phyloP scores from a whole-genome alignment of 2,113 vertebrate genomes.

The Pampusana beccarii region DNA sequence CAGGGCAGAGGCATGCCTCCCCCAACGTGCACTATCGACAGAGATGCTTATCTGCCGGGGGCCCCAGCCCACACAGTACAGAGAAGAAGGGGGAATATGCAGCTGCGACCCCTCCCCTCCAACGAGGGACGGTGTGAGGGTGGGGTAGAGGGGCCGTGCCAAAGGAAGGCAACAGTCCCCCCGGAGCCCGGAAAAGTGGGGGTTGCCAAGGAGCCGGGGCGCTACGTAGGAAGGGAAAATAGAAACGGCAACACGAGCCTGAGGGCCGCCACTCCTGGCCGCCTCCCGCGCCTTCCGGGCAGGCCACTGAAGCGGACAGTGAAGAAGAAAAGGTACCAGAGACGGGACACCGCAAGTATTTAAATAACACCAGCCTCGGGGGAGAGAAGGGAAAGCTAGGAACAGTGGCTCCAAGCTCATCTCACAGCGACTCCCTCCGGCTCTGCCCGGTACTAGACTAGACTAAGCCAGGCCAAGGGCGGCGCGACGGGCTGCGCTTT shows the following conservation, averaged over 20 bases:
- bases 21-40: background rate
- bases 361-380: conserved; percentile 13
- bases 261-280: background rate
- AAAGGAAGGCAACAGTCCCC: background rate
- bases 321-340: background rate
- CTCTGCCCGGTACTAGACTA: background rate
- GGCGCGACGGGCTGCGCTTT: background rate
- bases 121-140: background rate
- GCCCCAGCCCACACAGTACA: background rate
- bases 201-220: background rate
- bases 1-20: background rate
- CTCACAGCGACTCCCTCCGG: conserved; percentile 32
- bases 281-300: background rate
- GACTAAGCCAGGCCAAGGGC: background rate
- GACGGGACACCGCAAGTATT: background rate
- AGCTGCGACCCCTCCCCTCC: background rate
- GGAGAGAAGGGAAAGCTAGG: background rate
- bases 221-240: background rate
- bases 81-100: background rate
- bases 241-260: background rate
- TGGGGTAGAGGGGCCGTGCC: background rate
- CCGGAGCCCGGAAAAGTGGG: background rate
- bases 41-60: background rate
- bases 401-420: background rate
- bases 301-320: background rate